A percentile compares a stretch with the other conserved stretches of the same genome.
Evolutionary conservation across 2,113 vertebrate species (phyloP).

Genomic region (Callipepla squamata): DNA sequence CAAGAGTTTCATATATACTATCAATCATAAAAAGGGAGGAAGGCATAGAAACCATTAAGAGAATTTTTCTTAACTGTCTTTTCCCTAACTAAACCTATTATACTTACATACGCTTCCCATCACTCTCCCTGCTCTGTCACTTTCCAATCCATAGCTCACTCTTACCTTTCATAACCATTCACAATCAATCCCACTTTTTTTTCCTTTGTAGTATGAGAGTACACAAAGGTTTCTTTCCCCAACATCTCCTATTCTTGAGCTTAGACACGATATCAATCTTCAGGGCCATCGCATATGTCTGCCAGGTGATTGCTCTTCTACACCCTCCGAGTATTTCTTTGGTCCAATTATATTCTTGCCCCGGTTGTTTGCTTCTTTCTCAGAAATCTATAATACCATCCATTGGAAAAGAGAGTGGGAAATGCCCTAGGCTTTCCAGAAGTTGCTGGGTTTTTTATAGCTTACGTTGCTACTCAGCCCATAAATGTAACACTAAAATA

Average conservation of each 20-base stretch:
- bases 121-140: neutral
- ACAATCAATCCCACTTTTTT: neutral
- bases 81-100: neutral
- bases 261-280: neutral
- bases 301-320: neutral
- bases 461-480: constrained; percentile 22
- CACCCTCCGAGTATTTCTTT: constrained; percentile 32
- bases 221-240: neutral
- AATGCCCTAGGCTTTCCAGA: constrained; percentile 30
- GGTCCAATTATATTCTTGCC: constrained; percentile 18
- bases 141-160: neutral
- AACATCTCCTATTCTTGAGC: neutral
- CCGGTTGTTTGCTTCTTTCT: constrained; percentile 22
- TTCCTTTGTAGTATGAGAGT: neutral
- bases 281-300: accelerated
- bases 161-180: neutral
- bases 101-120: neutral
- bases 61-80: neutral
- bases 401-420: neutral
- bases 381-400: constrained; percentile 37
- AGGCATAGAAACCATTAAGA: neutral
- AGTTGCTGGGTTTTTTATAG: neutral
- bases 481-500: constrained; percentile 32
- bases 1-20: neutral
- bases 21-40: neutral